Conservation (phyloP, 2,113 vertebrate species). For the Bubo blakistoni region DNA sequence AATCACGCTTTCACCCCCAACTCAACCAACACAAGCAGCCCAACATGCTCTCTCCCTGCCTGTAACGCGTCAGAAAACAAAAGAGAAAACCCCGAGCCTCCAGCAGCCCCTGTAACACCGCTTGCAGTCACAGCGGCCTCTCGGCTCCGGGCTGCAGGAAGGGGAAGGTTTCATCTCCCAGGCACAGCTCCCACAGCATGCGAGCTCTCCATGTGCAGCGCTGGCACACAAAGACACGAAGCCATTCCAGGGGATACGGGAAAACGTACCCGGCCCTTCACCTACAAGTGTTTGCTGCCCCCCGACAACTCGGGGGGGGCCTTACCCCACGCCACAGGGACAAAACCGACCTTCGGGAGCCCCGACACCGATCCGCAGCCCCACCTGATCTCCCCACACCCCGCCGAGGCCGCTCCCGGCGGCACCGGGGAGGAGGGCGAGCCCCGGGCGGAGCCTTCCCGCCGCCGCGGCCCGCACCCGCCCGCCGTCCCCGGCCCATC, state of each 20-base stretch:
- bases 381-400: fast-evolving
- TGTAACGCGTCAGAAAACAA: fast-evolving
- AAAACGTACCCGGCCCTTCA: fast-evolving
- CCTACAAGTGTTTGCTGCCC: fast-evolving
- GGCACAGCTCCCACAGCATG: background rate
- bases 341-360: too few relatives aligned
- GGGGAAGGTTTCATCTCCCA: background rate
- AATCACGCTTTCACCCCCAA: background rate
- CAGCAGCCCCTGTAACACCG: fast-evolving
- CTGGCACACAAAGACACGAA: background rate
- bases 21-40: fast-evolving
- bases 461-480: background rate
- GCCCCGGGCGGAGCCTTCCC: background rate
- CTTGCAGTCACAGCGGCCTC: fast-evolving
- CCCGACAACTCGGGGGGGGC: background rate
- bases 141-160: fast-evolving
- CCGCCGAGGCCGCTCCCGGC: background rate
- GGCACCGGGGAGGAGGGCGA: background rate
- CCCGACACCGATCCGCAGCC: background rate
- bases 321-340: background rate
- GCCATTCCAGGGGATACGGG: fast-evolving
- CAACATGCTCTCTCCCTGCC: background rate
- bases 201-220: fast-evolving
- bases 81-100: background rate
- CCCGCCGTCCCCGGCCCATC: background rate